A percentile compares a stretch with the other conserved stretches of the same genome.
phyloP scores from a whole-genome alignment of 2,888 invertebrate species.

The Catocala fraxini region DNA sequence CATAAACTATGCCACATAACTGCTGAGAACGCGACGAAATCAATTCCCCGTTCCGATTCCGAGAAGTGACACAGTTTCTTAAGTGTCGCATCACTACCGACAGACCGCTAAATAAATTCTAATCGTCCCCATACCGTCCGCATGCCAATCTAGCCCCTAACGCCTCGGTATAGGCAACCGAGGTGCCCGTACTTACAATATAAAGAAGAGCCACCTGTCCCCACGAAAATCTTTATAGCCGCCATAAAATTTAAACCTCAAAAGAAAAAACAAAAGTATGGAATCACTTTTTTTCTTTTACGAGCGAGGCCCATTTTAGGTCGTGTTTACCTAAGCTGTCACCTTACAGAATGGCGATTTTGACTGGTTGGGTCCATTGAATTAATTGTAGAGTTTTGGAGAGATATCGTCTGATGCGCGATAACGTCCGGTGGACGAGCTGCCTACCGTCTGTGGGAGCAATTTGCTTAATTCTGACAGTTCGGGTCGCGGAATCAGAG shows the following conservation, averaged over 20 bases:
- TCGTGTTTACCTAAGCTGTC: slow-evolving; percentile 87
- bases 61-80: slow-evolving; percentile 87
- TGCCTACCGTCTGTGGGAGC: slow-evolving; percentile 71
- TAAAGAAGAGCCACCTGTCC: slow-evolving; percentile 87
- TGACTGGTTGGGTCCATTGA: slow-evolving; percentile 80
- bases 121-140: slow-evolving; percentile 63
- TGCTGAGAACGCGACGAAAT: slow-evolving; percentile 84
- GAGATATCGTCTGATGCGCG: slow-evolving; percentile 82
- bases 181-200: slow-evolving; percentile 78
- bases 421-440: slow-evolving; percentile 71
- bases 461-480: slow-evolving; percentile 79
- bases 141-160: slow-evolving; percentile 81
- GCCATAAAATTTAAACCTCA: slow-evolving; percentile 86
- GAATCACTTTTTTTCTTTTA: slow-evolving; percentile 78
- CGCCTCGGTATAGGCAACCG: slow-evolving; percentile 68
- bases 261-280: slow-evolving; percentile 82
- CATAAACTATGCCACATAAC: slow-evolving; percentile 84
- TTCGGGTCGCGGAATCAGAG: slow-evolving; percentile 63
- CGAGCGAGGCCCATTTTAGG: slow-evolving; percentile 82
- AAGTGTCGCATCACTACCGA: slow-evolving; percentile 87
- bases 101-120: slow-evolving; percentile 85
- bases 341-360: slow-evolving; percentile 86
- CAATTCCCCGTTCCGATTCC: slow-evolving; percentile 86
- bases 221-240: slow-evolving; percentile 87
- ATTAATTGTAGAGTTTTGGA: slow-evolving; percentile 83